A percentile compares a stretch with the other conserved stretches of the same genome.
Evolutionary conservation across 2,888 invertebrate genomes (phyloP).

Genomic region (Cataglyphis altisquamis): DNA sequence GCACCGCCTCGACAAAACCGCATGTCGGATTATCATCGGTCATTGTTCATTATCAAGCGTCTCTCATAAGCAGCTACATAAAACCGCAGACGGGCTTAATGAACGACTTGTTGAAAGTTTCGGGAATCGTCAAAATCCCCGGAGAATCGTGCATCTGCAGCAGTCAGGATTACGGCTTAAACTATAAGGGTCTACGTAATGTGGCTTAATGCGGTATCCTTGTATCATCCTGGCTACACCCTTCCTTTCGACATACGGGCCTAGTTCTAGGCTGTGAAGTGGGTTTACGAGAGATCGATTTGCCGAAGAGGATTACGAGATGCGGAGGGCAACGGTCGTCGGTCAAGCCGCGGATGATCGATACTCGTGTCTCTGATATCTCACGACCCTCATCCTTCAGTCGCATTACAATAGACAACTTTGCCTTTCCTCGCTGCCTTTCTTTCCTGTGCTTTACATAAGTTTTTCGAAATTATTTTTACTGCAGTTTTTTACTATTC

Average conservation of each 20-base stretch:
- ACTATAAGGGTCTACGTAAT: conserved; percentile 76
- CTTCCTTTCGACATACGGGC: conserved; percentile 64
- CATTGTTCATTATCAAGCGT: conserved; percentile 36
- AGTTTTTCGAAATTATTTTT: not conserved
- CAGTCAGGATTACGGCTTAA: conserved; percentile 68
- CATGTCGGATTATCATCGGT: conserved; percentile 23
- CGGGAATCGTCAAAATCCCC: conserved; percentile 67
- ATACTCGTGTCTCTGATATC: conserved; percentile 32
- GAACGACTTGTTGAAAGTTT: conserved; percentile 76
- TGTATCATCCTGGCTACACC: conserved; percentile 65
- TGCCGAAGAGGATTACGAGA: conserved; percentile 66
- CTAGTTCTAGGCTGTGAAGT: conserved; percentile 68
- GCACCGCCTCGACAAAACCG: not conserved
- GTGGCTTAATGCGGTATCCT: conserved; percentile 77
- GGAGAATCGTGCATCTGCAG: conserved; percentile 71
- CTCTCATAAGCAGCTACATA: conserved; percentile 15
- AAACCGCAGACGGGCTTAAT: conserved; percentile 72
- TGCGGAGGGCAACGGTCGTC: conserved; percentile 41
- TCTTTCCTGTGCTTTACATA: not conserved
- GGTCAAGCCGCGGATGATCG: conserved; percentile 37
- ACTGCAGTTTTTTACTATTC: not conserved
- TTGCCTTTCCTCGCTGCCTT: not conserved
- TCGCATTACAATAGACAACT: conserved; percentile 4
- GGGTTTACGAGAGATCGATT: conserved; percentile 73
- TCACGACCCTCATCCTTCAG: conserved; percentile 21